Evolutionary conservation across 2,113 vertebrate genomes (phyloP).

Genomic region (Grammomys surdaster): DNA sequence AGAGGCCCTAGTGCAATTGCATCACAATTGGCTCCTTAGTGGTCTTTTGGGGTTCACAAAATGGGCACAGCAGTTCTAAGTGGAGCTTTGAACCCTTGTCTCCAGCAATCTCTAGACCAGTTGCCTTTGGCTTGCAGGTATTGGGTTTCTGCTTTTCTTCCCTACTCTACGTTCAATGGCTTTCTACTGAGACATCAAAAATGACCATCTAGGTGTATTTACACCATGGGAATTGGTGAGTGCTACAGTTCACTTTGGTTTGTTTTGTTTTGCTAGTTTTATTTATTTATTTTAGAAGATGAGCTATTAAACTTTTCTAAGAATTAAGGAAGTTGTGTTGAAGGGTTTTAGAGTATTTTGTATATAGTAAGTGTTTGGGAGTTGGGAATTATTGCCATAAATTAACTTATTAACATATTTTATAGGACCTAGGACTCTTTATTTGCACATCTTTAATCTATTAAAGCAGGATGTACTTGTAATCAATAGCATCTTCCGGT

Average conservation of each 20-base stretch:
- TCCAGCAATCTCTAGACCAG: not conserved
- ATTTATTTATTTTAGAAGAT: not conserved
- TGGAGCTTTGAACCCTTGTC: not conserved
- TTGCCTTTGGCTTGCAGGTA: not conserved
- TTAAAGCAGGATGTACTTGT: slow-evolving; percentile 18
- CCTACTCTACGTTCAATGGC: not conserved
- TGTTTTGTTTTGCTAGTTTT: not conserved
- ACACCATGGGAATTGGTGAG: not conserved
- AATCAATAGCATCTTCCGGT: not conserved
- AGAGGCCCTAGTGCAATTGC: too few species aligned
- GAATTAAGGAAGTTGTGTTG: not conserved
- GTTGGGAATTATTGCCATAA: not conserved
- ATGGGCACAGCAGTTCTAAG: not conserved
- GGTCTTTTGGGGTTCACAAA: too few species aligned
- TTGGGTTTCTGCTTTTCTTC: not conserved
- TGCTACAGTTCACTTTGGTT: too few species aligned
- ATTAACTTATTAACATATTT: not conserved
- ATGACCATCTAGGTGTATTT: not conserved
- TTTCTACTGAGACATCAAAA: not conserved
- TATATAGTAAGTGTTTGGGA: not conserved
- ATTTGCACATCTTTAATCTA: slow-evolving; percentile 9
- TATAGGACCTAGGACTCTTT: not conserved
- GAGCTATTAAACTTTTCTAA: not conserved
- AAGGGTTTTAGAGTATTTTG: not conserved
- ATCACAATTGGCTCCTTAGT: too few species aligned